Conservation (phyloP, 2,888 invertebrate species). For the Calephelis perditalis region DNA sequence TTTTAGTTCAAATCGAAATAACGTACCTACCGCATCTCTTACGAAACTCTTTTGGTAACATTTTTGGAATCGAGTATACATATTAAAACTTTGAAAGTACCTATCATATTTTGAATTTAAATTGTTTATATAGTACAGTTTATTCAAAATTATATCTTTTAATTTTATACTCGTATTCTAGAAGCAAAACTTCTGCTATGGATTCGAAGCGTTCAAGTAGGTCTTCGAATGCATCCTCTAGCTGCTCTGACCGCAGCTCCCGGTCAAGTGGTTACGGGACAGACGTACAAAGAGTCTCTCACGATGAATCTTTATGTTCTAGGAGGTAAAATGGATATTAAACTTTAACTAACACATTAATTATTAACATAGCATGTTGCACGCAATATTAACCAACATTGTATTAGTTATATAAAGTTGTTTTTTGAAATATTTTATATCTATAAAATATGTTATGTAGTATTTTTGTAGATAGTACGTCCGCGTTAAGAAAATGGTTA, state of each 20-base stretch:
- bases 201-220: slow-evolving; percentile 66
- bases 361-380: slow-evolving; percentile 11
- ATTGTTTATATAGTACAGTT: neutral
- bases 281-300: slow-evolving; percentile 50
- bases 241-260: slow-evolving; percentile 64
- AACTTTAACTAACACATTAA: slow-evolving; percentile 8
- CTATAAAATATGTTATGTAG: too few relatives aligned
- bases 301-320: slow-evolving; percentile 57
- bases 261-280: slow-evolving; percentile 70
- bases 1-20: too few relatives aligned
- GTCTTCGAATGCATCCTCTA: slow-evolving; percentile 66
- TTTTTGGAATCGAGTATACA: slow-evolving; percentile 10
- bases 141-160: neutral
- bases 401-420: too few relatives aligned
- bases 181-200: slow-evolving; percentile 27
- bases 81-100: neutral
- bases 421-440: too few relatives aligned
- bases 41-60: neutral
- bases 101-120: neutral
- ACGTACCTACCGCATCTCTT: neutral
- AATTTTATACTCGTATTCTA: slow-evolving; percentile 20
- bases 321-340: slow-evolving; percentile 47
- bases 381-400: slow-evolving; percentile 1
- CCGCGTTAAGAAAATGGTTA: neutral
- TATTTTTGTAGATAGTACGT: neutral